Conservation (phyloP, 1,140 invertebrate genomes). For the Onthophagus taurus region DNA sequence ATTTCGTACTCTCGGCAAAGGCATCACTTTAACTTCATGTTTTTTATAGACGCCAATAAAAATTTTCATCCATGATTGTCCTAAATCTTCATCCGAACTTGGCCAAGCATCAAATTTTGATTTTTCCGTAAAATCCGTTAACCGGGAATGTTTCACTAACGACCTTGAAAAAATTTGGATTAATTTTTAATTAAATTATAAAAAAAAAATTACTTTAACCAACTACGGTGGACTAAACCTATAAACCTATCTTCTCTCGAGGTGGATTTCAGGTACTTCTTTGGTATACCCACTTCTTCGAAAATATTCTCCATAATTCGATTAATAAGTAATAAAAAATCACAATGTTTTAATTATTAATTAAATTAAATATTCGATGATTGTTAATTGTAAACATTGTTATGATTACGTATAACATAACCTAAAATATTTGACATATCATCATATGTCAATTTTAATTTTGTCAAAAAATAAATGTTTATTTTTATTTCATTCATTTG, state of each 20-base stretch:
- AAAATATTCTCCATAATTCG: constrained; percentile 50
- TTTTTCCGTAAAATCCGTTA: constrained; percentile 38
- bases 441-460: not conserved
- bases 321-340: not conserved
- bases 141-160: constrained; percentile 43
- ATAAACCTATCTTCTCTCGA: constrained; percentile 44
- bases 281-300: constrained; percentile 53
- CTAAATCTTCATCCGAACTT: constrained; percentile 46
- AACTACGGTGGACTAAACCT: constrained; percentile 53
- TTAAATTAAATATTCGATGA: too few relatives aligned
- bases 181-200: constrained; percentile 7
- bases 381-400: too few relatives aligned
- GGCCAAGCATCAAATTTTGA: constrained; percentile 35
- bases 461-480: not conserved
- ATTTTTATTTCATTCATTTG: too few relatives aligned
- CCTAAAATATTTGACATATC: too few relatives aligned
- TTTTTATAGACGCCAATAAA: constrained; percentile 53
- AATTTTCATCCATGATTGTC: constrained; percentile 48
- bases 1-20: constrained; percentile 53
- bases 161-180: constrained; percentile 26
- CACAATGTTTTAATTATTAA: not conserved
- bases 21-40: constrained; percentile 56
- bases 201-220: constrained; percentile 44
- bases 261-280: constrained; percentile 51
- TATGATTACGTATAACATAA: too few relatives aligned